phyloP scores from a whole-genome alignment of 2,113 vertebrate species.

The Phalacrocorax carbo region DNA sequence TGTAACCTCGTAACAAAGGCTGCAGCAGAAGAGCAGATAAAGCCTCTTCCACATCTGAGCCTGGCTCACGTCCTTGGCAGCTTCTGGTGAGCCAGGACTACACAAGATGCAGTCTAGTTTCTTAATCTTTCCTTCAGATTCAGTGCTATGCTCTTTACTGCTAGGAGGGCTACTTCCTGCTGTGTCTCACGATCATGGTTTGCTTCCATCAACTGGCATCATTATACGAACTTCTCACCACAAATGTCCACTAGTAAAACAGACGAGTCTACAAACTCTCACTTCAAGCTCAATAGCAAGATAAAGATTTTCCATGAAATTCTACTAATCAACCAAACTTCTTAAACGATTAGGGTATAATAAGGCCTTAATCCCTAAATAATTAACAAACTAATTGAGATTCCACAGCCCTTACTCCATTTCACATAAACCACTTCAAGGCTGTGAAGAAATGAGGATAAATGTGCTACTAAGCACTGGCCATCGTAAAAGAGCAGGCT shows the following conservation, averaged over 20 bases:
- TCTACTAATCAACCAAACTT: not conserved
- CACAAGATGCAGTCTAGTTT: not conserved
- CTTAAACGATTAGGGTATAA: not conserved
- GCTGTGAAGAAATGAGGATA: not conserved
- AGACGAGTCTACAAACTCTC: not conserved
- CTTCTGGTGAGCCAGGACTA: not conserved
- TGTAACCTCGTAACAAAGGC: not conserved
- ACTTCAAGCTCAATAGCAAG: not conserved
- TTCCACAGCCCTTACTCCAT: not conserved
- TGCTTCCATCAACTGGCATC: not conserved
- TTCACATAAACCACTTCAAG: not conserved
- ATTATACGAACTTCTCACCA: not conserved
- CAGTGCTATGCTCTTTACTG: not conserved
- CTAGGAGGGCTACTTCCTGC: not conserved
- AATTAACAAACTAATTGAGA: not conserved
- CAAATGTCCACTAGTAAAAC: not conserved
- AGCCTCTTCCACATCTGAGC: not conserved
- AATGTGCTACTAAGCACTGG: not conserved
- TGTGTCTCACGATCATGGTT: not conserved
- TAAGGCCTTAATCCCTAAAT: not conserved
- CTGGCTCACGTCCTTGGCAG: not conserved
- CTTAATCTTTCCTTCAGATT: not conserved
- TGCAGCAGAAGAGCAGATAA: not conserved
- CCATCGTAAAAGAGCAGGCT: not conserved
- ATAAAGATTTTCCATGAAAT: not conserved